Percentiles rank a stretch among this genome's conserved stretches.
These are phyloP conservation scores for Nomada ruficornis DNA, from an alignment of 2,888 invertebrate species.

Conservation along the genomic window DNA sequence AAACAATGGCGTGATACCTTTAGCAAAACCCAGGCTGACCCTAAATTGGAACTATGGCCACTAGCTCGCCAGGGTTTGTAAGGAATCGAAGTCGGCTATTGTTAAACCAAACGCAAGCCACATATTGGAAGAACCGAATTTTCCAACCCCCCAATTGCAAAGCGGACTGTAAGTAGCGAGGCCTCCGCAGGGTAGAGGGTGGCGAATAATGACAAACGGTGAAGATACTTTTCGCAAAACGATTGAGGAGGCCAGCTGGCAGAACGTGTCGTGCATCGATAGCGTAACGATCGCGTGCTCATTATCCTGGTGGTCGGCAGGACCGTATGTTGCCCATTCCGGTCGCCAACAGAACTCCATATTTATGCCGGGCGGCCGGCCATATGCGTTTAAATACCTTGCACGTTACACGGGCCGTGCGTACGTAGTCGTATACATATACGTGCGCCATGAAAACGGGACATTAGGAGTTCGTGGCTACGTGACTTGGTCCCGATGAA, in stretches of 20 bases:
- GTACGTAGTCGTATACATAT: neutral
- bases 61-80: no score
- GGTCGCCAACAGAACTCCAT: slow-evolving; percentile 51
- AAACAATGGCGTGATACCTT: no score
- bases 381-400: slow-evolving; percentile 66
- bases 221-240: slow-evolving; percentile 48
- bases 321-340: slow-evolving; percentile 66
- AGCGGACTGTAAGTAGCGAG: neutral
- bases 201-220: slow-evolving; percentile 26
- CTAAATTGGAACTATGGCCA: no score
- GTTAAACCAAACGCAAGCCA: no score
- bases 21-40: no score
- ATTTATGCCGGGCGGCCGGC: slow-evolving; percentile 58
- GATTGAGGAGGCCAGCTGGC: slow-evolving; percentile 52
- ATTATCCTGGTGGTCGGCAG: slow-evolving; percentile 56
- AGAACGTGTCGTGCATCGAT: slow-evolving; percentile 64
- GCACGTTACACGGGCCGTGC: slow-evolving; percentile 18
- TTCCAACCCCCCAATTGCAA: neutral
- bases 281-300: slow-evolving; percentile 66
- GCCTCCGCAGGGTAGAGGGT: neutral
- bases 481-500: slow-evolving; percentile 48
- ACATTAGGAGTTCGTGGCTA: slow-evolving; percentile 56
- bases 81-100: no score
- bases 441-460: slow-evolving; percentile 13
- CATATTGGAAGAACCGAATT: no score